Base-by-base conservation (phyloP, 2,888 invertebrate species). In the Drosophila yooni region DNA sequence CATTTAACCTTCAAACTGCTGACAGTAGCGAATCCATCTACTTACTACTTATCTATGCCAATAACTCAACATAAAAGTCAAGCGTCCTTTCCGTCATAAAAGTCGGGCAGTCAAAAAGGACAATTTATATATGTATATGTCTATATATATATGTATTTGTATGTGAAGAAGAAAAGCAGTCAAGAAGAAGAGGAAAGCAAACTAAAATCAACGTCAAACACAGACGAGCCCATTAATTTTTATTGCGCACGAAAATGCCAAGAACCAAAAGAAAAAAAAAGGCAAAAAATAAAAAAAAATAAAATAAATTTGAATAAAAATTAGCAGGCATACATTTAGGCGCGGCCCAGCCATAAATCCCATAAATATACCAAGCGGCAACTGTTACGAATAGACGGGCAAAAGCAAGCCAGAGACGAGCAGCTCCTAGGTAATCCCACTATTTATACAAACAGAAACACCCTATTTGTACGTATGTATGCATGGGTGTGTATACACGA, bases 261-360 rank as follows among this genome's bases (percentile, higher is more conserved):
- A 46, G 29, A 25, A 36, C 61, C 29, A 8, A 15, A 64, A 50
- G 48, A 50, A 53, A 7, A 62, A 58, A 58, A 43, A 52, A 25
- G 15, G 27, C 48, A 50, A 29, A 43, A 50, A 64, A 71, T 21
- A 59, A 65, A 69, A 46, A 69, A 46, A 56, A 48, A 59, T 46
- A 63, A 70, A 70, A 74, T 57, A 74, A 82, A 88, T 85, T 85
- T 85, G 90, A 90, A 85, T 85, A 85, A 86, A 85, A 85, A 85
- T 85, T 85, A 85, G 90, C 89, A 81, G 74, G 90, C 86, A 90
- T 90, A 90, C 83, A 85, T 90, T 86, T 86, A 76, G 88, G 86
- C 80, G 84, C 77, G 76, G 72, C 69, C 52, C 65, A 29, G 74
- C 72, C 75, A 78, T 76, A 87, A 86, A 76, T 74, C 75, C 74